phyloP scores from a whole-genome alignment of 2,888 invertebrate genomes.

The Acanthosepion lycidas region DNA sequence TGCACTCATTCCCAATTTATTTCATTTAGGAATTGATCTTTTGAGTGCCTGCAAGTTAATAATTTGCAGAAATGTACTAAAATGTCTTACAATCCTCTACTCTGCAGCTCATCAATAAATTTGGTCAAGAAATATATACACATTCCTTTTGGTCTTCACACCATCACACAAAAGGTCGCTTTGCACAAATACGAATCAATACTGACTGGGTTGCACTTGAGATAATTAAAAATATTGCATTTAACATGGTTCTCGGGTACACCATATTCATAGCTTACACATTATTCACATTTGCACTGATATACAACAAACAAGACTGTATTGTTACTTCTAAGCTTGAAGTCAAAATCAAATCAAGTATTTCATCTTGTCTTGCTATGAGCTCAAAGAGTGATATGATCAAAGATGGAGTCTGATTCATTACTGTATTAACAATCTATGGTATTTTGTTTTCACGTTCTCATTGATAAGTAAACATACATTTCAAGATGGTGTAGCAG shows the following conservation, averaged over 20 bases:
- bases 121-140: background rate
- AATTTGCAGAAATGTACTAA: background rate
- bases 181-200: background rate
- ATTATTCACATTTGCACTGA: background rate
- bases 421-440: background rate
- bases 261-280: background rate
- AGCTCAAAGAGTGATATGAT: background rate
- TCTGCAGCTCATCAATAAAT: background rate
- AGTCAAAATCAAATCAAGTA: background rate
- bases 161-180: background rate
- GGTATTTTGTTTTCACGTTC: background rate
- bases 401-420: background rate
- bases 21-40: background rate
- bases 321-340: background rate
- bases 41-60: background rate
- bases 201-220: background rate
- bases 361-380: background rate
- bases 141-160: conserved; percentile 24
- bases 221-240: conserved; percentile 33
- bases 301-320: background rate
- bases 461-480: background rate
- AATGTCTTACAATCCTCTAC: background rate
- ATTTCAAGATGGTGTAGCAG: too few species aligned
- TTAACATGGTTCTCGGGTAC: background rate
- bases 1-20: background rate